phyloP scores from a whole-genome alignment of 2,797 vertebrate genomes.

The Hemibagrus guttatus region DNA sequence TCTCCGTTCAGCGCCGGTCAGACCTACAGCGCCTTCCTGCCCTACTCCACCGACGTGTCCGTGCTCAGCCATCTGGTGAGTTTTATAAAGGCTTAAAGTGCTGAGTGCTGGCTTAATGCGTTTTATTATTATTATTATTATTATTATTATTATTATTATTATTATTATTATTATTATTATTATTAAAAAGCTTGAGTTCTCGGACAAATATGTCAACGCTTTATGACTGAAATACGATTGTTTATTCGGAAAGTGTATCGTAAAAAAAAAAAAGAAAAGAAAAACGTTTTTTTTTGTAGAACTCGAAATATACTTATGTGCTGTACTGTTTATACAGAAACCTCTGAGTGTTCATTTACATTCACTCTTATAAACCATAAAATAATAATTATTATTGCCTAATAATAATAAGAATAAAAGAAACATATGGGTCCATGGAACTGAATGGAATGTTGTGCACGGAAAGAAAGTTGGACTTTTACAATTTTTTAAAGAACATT shows the following conservation, averaged over 20 bases:
- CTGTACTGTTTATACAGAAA: not conserved
- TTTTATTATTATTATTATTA: no score
- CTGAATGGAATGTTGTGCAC: not conserved
- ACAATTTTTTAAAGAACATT: not conserved
- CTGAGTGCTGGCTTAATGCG: not conserved
- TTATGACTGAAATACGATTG: not conserved
- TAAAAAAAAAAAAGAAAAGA: not conserved
- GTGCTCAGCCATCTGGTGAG: conserved; percentile 86
- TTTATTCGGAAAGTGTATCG: not conserved
- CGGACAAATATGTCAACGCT: not conserved
- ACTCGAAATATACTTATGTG: not conserved
- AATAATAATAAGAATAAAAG: not conserved
- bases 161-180: no score
- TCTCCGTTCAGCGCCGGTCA: conserved; percentile 78
- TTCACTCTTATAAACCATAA: not conserved
- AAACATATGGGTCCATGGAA: not conserved
- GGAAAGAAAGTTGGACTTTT: not conserved
- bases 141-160: no score
- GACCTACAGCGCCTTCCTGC: conserved; percentile 83
- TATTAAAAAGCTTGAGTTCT: not conserved
- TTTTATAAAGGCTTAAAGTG: not conserved
- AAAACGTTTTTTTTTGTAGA: not conserved
- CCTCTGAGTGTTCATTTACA: not conserved
- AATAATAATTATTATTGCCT: not conserved
- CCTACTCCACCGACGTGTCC: conserved; percentile 82